phyloP scores from a whole-genome alignment of 2,888 invertebrate genomes.

The Sarcophaga variegata region DNA sequence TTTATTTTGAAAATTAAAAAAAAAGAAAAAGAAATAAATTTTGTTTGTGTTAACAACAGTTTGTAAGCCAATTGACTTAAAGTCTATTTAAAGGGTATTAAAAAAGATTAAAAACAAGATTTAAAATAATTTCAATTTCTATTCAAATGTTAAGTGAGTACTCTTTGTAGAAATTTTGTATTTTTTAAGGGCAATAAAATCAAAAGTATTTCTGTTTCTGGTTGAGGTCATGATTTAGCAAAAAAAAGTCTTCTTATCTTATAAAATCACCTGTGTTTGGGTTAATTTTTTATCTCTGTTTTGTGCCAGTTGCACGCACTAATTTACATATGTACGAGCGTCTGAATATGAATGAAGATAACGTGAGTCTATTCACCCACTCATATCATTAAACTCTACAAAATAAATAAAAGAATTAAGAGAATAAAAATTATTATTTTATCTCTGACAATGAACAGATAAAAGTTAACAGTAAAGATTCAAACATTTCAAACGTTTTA shows the following conservation, averaged over 20 bases:
- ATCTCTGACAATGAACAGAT: conserved; percentile 10
- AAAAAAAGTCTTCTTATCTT: no score
- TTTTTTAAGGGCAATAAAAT: no score
- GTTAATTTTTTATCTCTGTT: no score
- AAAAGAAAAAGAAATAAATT: neutral
- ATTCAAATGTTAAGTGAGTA: no score
- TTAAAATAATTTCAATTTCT: no score
- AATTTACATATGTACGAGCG: neutral
- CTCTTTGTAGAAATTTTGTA: no score
- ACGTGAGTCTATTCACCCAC: conserved; percentile 18
- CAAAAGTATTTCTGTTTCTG: no score
- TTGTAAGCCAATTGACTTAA: neutral
- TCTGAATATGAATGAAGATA: neutral
- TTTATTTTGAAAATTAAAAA: no score
- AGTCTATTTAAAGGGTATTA: no score
- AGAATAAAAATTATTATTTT: conserved; percentile 45
- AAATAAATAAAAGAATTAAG: conserved; percentile 37
- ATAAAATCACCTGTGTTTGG: no score
- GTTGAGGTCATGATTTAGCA: no score
- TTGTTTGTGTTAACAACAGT: neutral
- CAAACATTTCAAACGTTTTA: neutral
- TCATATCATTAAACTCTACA: conserved; percentile 27
- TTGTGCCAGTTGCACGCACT: neutral
- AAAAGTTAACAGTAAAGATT: neutral
- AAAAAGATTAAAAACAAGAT: neutral